Base-by-base conservation (phyloP, 2,888 invertebrate genomes). In the Eristalinus aeneus region DNA sequence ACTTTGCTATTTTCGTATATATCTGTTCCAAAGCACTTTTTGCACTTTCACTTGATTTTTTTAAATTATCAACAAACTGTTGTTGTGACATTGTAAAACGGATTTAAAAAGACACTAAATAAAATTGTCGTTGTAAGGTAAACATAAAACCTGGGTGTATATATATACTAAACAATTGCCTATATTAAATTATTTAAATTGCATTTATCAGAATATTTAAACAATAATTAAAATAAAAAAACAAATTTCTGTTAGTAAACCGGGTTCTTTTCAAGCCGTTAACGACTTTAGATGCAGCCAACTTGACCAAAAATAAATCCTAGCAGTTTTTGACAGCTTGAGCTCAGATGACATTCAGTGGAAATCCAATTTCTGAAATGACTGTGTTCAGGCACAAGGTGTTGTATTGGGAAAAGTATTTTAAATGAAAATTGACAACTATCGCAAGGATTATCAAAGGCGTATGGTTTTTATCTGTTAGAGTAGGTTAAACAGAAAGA, bases 31-130 rank as follows among this genome's bases (percentile, higher is more conserved):
- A 27, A 12, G 83, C 78, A 71, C 20, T 64, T 34, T 63, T 46
- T 0, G 79, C 83, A 12, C 63, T 67, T 79, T 87, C 87, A 75
- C 68, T 68, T 31, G 79, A 87, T 68, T 46, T 79, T 87, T 87
- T 87, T 27, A 87, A 87, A 86, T 86, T 71, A 8, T 22, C 27
- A 34, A 86, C 54, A 2, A 86, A 71, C 46, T 86, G 86, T 71
- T 86, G 73, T 11, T 82, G 82, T 8, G 78, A 54, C 86, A 86
- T 86, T 12, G 61, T 22, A 8, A n/a, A 27, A 10, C 1, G 2
- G 4, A 27, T 4, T 23, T 39, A 39, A 23, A 53, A 3, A 11
- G 34, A 53, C 27, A 9, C 46, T 16, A 34, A 16, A 34, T 31
- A n/a, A 11, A 61, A 46, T 20, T 31, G n/a, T 39, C 0, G 4